Evolutionary conservation across 2,888 invertebrate genomes (phyloP).

Genomic region (Petrophora chlorosata): DNA sequence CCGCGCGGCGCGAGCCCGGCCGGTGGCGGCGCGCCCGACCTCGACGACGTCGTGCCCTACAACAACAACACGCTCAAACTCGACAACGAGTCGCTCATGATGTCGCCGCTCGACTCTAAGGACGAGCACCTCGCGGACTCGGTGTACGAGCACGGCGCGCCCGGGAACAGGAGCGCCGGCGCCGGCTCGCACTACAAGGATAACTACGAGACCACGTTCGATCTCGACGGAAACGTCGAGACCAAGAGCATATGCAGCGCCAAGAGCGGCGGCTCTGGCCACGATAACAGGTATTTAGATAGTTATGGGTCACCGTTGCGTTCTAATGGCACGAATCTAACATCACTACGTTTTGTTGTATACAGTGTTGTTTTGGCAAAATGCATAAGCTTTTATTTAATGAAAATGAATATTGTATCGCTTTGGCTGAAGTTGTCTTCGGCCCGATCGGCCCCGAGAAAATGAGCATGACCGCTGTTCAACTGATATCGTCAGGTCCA

Average conservation of each 20-base stretch:
- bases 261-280: slow-evolving; percentile 90
- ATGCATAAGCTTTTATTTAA: too few relatives aligned
- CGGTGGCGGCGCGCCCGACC: slow-evolving; percentile 86
- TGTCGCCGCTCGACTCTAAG: slow-evolving; percentile 74
- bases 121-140: slow-evolving; percentile 71
- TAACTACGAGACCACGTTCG: slow-evolving; percentile 93
- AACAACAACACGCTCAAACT: slow-evolving; percentile 79
- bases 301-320: slow-evolving; percentile 16
- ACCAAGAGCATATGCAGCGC: slow-evolving; percentile 94
- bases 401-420: too few relatives aligned
- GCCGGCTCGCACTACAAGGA: slow-evolving; percentile 84
- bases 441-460: too few relatives aligned
- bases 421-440: too few relatives aligned
- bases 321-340: slow-evolving; percentile 1
- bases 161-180: slow-evolving; percentile 54
- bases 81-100: slow-evolving; percentile 74
- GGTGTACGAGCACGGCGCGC: slow-evolving; percentile 56
- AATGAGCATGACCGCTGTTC: slow-evolving; percentile 4
- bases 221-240: slow-evolving; percentile 95
- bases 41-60: slow-evolving; percentile 61
- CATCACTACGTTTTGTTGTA: too few relatives aligned
- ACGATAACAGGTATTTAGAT: slow-evolving; percentile 88
- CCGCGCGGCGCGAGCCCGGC: slow-evolving; percentile 71
- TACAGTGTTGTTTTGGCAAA: too few relatives aligned
- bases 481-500: too few relatives aligned